These are phyloP conservation scores for Creontiades dilutus DNA, from an alignment of 2,888 invertebrate genomes.

Conservation along the genomic window DNA sequence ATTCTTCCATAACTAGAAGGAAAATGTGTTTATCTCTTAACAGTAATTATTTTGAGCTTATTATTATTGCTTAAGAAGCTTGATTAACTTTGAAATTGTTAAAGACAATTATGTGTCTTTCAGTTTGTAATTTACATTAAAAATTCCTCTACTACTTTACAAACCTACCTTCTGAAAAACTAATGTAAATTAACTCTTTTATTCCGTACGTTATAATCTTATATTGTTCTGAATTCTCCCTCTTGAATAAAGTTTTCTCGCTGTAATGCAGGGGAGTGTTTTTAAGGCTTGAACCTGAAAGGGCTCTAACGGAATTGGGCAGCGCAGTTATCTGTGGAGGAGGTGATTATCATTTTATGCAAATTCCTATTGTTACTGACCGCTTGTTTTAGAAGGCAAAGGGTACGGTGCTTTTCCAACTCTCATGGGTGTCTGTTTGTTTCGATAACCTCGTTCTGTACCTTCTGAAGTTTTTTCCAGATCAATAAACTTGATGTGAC, in stretches of 20 bases:
- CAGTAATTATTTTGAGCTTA: no score
- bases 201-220: no score
- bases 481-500: not conserved
- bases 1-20: no score
- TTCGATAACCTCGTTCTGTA: not conserved
- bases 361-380: slow-evolving; percentile 25
- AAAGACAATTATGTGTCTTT: no score
- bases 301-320: not conserved
- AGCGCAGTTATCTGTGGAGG: not conserved
- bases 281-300: not conserved
- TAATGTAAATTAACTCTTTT: no score
- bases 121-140: no score
- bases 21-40: no score
- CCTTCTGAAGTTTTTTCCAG: not conserved
- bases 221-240: not conserved
- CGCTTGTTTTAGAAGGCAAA: not conserved
- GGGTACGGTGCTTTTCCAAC: not conserved
- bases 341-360: slow-evolving; percentile 9
- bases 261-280: not conserved
- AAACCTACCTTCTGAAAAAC: no score
- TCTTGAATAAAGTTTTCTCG: not conserved
- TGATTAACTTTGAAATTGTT: no score
- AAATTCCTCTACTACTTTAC: no score
- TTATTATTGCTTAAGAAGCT: no score
- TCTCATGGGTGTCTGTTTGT: not conserved